Evolutionary conservation across 1,140 invertebrate species (phyloP), one percentile per base, ranked within the genome.

Genomic region (Apocrypta bakeri): DNA sequence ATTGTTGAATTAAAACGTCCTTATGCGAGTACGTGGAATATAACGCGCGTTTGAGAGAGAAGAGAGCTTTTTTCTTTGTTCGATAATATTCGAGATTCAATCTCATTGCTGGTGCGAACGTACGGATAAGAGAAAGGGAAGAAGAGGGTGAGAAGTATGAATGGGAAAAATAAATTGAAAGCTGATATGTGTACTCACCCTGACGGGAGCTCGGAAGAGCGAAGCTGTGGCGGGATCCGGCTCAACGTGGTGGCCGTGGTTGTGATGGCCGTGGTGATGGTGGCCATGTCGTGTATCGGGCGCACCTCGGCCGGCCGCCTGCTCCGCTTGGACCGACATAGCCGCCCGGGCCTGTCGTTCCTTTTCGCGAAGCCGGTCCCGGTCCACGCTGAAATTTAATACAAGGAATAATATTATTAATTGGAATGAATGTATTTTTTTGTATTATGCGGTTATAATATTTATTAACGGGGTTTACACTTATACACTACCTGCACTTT

Each of bases 281-380:
- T 86, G 86, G 74, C 94, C 88, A 92, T 94, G 82, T 93, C 93
- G 84, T 93, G 94, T 88, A 93, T 94, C 85, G 90, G 93, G 89
- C 94, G 95, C 79, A 66, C 92, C 88, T 82, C 90, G 91, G 69
- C 90, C 91, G 85, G 93, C 92, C 84, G 92, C 92, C 84, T 94
- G 93, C 87, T 94, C 94, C 84, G 93, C 93, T 86, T 94, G 93
- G 87, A 93, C 93, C 87, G 94, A 94, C 93, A 95, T 95, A 90
- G 95, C 94, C 87, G 94, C 94, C 80, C 95, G 93, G 87, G 95
- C 95, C 90, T 94, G 94, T 89, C 95, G 93, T 90, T 96, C 95
- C 89, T 93, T 92, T 92, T 96, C 95, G 84, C 95, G 94, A 89
- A 95, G 94, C 85, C 95, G 93, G 90, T 95, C 95, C 90, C 95